Conservation (phyloP, 2,113 vertebrate species). For the Semicossyphus pulcher region DNA sequence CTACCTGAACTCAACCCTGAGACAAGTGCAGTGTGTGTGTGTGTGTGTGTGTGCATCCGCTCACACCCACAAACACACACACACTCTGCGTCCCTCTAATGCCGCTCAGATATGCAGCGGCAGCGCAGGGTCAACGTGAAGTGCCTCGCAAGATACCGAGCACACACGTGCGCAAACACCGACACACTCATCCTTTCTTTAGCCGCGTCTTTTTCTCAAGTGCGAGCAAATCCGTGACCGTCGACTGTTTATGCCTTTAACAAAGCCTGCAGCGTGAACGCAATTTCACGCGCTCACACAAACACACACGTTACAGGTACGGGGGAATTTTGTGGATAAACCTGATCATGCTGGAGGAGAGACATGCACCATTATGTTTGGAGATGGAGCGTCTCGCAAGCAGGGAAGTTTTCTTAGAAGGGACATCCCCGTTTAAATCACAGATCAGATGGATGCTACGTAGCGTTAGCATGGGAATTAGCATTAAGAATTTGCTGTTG, state of each 20-base stretch:
- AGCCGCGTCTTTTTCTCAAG: slow-evolving; percentile 64
- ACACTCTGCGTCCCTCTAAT: slow-evolving; percentile 50
- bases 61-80: slow-evolving; percentile 19
- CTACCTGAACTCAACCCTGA: not conserved
- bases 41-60: not conserved
- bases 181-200: slow-evolving; percentile 69
- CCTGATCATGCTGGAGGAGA: slow-evolving; percentile 28
- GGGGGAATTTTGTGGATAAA: slow-evolving; percentile 25
- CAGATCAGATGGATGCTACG: not conserved
- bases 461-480: not conserved
- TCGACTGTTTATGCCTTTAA: slow-evolving; percentile 76
- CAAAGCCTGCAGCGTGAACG: slow-evolving; percentile 39
- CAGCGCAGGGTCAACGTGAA: slow-evolving; percentile 68
- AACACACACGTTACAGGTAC: not conserved
- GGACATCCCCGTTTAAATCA: not conserved
- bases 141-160: slow-evolving; percentile 45
- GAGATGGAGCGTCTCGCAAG: too few relatives aligned
- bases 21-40: not conserved
- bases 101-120: slow-evolving; percentile 69
- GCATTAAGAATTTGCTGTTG: not conserved
- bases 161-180: slow-evolving; percentile 48
- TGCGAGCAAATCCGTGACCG: slow-evolving; percentile 73
- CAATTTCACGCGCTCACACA: slow-evolving; percentile 53
- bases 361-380: slow-evolving; percentile 47
- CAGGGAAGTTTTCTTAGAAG: not conserved